phyloP scores from a whole-genome alignment of 2,888 invertebrate species.

The Griposia aprilina region DNA sequence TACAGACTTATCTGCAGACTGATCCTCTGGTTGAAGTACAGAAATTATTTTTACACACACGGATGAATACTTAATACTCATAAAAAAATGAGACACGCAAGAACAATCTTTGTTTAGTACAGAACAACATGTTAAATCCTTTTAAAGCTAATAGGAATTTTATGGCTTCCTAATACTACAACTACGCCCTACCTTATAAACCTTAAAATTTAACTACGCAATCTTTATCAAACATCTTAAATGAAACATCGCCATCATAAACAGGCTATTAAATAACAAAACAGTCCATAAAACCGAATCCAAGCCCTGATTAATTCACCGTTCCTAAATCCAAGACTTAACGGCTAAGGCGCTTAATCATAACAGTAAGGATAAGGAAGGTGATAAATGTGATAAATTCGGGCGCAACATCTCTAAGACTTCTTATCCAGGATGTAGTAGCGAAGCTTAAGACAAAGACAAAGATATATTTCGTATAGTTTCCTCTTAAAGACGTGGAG shows the following conservation, averaged over 20 bases:
- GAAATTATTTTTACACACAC: background rate
- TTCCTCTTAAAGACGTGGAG: background rate
- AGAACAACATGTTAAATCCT: background rate
- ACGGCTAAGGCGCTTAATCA: constrained; percentile 66
- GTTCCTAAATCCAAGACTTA: constrained; percentile 66
- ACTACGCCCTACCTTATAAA: background rate
- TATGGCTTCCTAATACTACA: background rate
- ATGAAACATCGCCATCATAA: constrained; percentile 62
- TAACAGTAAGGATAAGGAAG: constrained; percentile 59
- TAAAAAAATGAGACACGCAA: too few species aligned
- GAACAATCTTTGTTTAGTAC: background rate
- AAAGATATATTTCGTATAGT: background rate
- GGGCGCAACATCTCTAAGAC: constrained; percentile 39
- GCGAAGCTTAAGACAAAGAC: constrained; percentile 8
- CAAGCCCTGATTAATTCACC: constrained; percentile 64
- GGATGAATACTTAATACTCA: background rate
- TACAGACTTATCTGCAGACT: background rate
- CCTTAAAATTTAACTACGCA: constrained; percentile 9
- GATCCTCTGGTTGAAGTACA: background rate
- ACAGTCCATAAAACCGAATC: constrained; percentile 65
- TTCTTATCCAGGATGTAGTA: constrained; percentile 7
- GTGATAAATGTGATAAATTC: constrained; percentile 67
- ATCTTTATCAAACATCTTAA: constrained; percentile 57
- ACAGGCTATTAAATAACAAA: constrained; percentile 64
- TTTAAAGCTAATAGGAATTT: background rate